Conservation (phyloP, 2,113 vertebrate genomes). For the Fulmarus glacialis region DNA sequence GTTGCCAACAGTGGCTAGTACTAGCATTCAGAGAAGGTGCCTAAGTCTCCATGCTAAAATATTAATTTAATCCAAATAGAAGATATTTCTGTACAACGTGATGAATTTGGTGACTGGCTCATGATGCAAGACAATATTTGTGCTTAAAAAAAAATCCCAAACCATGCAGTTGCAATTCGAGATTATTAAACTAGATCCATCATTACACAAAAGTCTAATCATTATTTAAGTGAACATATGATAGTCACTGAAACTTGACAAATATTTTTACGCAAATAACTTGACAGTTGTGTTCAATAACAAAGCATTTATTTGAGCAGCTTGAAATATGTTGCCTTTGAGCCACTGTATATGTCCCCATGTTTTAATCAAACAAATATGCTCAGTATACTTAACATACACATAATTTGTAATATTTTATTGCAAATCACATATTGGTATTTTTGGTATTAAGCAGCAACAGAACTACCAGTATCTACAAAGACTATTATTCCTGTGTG, state of each 20-base stretch:
- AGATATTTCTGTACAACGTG: neutral
- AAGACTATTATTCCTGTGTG: neutral
- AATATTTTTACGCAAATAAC: neutral
- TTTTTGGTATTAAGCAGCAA: neutral
- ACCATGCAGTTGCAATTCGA: neutral
- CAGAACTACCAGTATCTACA: neutral
- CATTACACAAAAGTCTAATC: neutral
- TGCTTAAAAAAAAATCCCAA: neutral
- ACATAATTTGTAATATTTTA: neutral
- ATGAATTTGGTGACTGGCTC: neutral
- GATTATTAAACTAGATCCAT: neutral
- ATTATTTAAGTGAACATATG: neutral
- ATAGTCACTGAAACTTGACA: neutral
- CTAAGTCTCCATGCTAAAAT: neutral
- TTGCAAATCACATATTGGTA: neutral
- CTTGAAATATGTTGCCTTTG: neutral
- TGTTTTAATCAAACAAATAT: neutral
- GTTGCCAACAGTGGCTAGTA: neutral
- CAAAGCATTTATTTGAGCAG: neutral
- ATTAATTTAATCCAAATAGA: neutral
- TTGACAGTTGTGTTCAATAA: neutral
- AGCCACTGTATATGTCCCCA: fast-evolving
- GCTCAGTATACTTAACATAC: neutral
- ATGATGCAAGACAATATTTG: neutral
- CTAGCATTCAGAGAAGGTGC: neutral